Evolutionary conservation across 2,113 vertebrate genomes (phyloP), one percentile per base, ranked within the genome.

Genomic region (Phylloscopus trochilus): DNA sequence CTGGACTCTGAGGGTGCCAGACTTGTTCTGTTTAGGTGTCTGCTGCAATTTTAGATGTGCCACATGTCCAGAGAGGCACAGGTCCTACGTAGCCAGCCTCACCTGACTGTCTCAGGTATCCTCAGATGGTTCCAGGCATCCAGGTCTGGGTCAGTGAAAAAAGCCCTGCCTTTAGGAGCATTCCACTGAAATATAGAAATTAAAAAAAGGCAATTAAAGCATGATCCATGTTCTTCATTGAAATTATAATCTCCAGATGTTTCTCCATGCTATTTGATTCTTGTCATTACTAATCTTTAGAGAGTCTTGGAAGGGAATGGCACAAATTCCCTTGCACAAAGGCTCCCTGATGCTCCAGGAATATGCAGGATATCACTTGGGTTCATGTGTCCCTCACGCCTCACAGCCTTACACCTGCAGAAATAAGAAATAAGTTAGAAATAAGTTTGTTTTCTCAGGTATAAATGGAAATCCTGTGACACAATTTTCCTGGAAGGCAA

Each of bases 71-170:
- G 24, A 76, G 75, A 85, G 12, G 33, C 58, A 76, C 2, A 47
- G 17, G 10, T 85, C 23, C 18, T 43, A 2, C 0, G 0, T 1
- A 46, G 15, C 63, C 77, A 87, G 21, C 11, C 19, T 18, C 55
- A 55, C 9, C 18, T 41, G 22, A 69, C 6, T 15, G 11, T 62
- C 88, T 86, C 33, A 28, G n/a, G 33, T 15, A 21, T 5, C 5
- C 27, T 82, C 44, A 85, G n/a, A 15, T 53, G 46, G 9, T n/a
- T 46, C 31, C 66, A 64, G 28, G 4, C 27, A 41, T n/a, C 33
- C 14, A 8, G 28, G 44, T 27, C 64, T 8, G 30, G 39, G 13
- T 15, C 58, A 87, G 20, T 49, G 33, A 79, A 59, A 55, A 26
- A 68, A 90, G 6, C 9, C 16, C 26, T 47, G 7, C 8, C n/a